Evolutionary conservation across 2,797 vertebrate species (phyloP).

Genomic region (Sebastes alutus): DNA sequence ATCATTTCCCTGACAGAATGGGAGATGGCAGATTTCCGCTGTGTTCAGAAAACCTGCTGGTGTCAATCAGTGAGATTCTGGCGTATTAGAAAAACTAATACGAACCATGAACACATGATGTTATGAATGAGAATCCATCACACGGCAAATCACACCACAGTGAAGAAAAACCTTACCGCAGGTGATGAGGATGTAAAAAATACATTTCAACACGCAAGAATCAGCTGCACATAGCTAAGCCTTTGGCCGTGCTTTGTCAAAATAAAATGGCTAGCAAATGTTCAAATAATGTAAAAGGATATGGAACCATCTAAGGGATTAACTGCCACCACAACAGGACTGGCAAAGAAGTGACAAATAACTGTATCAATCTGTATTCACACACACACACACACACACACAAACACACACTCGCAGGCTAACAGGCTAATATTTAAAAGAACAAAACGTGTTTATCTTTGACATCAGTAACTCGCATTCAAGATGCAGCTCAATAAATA

Average conservation of each 20-base stretch:
- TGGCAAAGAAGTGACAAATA: constrained; percentile 16
- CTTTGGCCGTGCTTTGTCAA: constrained; percentile 44
- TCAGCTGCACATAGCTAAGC: constrained; percentile 44
- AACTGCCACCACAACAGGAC: constrained; percentile 26
- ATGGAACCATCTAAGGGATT: constrained; percentile 28
- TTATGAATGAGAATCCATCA: constrained; percentile 45
- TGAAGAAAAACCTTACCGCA: constrained; percentile 39
- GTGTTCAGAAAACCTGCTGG: constrained; percentile 38
- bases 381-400: neutral
- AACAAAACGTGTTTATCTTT: constrained; percentile 9
- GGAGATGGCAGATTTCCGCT: constrained; percentile 39
- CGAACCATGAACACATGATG: constrained; percentile 44
- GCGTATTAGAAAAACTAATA: constrained; percentile 32
- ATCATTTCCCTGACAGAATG: constrained; percentile 53
- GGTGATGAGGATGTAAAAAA: constrained; percentile 47
- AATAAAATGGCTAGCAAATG: constrained; percentile 46
- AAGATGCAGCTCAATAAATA: constrained; percentile 22
- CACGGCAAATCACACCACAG: constrained; percentile 46
- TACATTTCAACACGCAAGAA: constrained; percentile 32
- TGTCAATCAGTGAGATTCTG: constrained; percentile 38
- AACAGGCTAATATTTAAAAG: neutral
- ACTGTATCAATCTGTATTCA: constrained; percentile 21
- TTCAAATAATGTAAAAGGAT: constrained; percentile 56
- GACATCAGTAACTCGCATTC: neutral
- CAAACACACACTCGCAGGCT: neutral